Conservation (phyloP, 2,888 invertebrate species). For the Mallateleia sp. region DNA sequence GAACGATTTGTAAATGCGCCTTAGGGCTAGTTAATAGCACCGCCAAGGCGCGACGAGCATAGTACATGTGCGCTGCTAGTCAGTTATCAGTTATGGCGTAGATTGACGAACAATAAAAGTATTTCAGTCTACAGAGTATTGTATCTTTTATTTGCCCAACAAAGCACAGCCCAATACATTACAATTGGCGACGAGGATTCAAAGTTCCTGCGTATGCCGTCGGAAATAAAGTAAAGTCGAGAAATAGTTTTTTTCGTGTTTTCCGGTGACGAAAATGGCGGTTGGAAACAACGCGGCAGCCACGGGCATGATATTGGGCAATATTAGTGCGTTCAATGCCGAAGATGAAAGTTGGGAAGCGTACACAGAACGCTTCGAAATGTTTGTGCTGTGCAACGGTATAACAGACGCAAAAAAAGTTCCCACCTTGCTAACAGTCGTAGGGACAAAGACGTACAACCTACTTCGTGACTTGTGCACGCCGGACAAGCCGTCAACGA, state of each 20-base stretch:
- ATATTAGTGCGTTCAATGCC: background rate
- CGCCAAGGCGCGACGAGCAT: too few relatives aligned
- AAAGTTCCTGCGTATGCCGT: too few relatives aligned
- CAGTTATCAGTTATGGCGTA: too few relatives aligned
- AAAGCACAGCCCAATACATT: background rate
- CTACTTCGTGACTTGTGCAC: background rate
- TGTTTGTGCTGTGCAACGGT: background rate
- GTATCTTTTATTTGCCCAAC: too few relatives aligned
- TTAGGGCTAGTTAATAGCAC: background rate
- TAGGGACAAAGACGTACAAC: background rate
- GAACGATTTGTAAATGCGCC: background rate
- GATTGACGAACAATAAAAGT: too few relatives aligned
- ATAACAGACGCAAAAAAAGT: background rate
- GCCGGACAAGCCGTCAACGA: constrained; percentile 2
- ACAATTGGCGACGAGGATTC: background rate
- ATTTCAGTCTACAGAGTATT: too few relatives aligned
- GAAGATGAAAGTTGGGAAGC: background rate
- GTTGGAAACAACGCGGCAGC: background rate
- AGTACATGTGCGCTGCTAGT: too few relatives aligned
- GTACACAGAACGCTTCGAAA: background rate
- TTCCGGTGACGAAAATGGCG: background rate
- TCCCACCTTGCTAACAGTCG: background rate
- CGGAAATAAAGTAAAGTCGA: too few relatives aligned
- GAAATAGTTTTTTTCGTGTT: too few relatives aligned
- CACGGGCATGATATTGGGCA: background rate